These are phyloP conservation scores for Molossus alvarezi DNA, from an alignment of 2,797 vertebrate genomes.

Conservation along the genomic window DNA sequence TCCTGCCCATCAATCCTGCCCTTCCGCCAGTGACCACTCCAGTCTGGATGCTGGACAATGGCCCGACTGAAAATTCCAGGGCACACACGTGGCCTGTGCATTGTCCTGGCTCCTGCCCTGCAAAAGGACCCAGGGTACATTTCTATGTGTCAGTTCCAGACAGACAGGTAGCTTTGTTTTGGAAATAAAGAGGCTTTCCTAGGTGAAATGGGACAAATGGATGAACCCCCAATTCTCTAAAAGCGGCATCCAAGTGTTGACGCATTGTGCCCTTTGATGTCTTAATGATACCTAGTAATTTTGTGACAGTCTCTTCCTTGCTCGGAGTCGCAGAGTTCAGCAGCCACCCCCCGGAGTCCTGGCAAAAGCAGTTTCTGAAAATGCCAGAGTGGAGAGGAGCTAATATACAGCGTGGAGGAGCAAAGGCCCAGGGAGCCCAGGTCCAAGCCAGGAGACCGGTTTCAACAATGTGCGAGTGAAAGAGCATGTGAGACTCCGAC, in stretches of 20 bases:
- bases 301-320: constrained; percentile 45
- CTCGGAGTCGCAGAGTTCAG: constrained; percentile 78
- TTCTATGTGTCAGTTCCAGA: constrained; percentile 65
- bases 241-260: background rate
- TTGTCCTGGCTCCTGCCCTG: background rate
- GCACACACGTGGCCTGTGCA: constrained; percentile 50
- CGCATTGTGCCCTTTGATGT: constrained; percentile 25
- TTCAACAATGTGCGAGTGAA: background rate
- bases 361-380: constrained; percentile 74
- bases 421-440: constrained; percentile 63
- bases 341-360: constrained; percentile 68
- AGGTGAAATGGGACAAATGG: background rate
- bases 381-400: constrained; percentile 73
- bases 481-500: background rate
- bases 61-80: constrained; percentile 27
- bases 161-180: constrained; percentile 55
- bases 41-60: background rate
- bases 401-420: constrained; percentile 58
- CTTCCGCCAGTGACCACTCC: background rate
- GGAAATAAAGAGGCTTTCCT: constrained; percentile 59
- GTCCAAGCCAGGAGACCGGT: constrained; percentile 68
- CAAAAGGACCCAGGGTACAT: background rate
- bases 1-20: constrained; percentile 61
- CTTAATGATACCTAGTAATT: constrained; percentile 30
- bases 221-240: background rate